These are phyloP conservation scores for Nyctibius bracteatus DNA, from an alignment of 2,113 vertebrate species.

Conservation along the genomic window DNA sequence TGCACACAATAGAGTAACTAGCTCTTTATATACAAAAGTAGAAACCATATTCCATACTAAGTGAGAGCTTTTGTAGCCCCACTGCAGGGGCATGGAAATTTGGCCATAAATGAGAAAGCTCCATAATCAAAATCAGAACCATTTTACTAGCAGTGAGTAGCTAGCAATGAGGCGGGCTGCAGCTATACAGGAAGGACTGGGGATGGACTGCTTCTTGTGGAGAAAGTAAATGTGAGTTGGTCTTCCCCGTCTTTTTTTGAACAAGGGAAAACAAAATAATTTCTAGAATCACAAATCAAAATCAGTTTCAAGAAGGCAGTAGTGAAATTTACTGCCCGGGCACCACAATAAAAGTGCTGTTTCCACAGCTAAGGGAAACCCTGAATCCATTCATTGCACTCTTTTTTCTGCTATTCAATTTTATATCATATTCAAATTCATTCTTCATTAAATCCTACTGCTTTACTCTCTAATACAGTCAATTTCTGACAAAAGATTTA, in stretches of 20 bases:
- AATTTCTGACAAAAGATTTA: neutral
- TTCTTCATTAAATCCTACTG: neutral
- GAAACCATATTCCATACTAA: neutral
- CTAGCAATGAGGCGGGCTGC: neutral
- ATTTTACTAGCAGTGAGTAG: neutral
- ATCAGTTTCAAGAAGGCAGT: neutral
- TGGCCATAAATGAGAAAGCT: neutral
- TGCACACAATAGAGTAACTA: neutral
- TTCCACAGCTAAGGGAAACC: neutral
- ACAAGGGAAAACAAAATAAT: neutral
- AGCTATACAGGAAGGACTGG: neutral
- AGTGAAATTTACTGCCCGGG: neutral
- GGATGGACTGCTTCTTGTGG: neutral
- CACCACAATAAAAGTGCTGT: neutral
- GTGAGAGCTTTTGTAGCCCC: neutral
- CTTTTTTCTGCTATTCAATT: neutral
- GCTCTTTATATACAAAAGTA: neutral
- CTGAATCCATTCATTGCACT: neutral
- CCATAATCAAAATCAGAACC: conserved; percentile 7
- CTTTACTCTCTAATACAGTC: neutral
- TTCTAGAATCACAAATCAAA: neutral
- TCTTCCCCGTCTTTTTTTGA: neutral
- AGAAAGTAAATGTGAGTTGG: neutral
- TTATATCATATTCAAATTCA: neutral
- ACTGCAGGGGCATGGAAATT: neutral